Conservation (phyloP, 2,113 vertebrate genomes). For the Hypanus sabinus region DNA sequence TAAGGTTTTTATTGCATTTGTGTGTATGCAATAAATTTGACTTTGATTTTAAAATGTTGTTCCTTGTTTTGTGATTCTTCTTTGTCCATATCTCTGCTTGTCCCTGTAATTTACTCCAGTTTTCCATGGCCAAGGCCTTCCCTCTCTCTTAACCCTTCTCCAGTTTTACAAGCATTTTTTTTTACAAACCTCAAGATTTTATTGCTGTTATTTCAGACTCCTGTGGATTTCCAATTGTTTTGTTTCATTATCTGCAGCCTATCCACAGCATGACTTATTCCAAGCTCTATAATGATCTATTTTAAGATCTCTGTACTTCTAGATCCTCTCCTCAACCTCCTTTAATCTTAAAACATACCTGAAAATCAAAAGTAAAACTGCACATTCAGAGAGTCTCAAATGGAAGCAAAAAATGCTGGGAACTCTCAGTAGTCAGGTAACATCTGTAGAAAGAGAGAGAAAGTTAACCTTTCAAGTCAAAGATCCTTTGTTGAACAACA, state of each 20-base stretch:
- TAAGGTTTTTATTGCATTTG: no score
- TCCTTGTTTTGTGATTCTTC: background rate
- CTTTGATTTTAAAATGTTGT: background rate
- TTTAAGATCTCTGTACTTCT: background rate
- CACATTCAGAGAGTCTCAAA: no score
- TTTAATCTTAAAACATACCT: background rate
- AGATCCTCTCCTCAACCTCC: background rate
- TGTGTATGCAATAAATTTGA: no score
- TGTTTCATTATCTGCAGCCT: background rate
- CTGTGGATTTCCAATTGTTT: background rate
- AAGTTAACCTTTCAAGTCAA: no score
- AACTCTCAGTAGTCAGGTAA: no score
- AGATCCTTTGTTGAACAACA: no score
- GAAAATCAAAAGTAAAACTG: no score
- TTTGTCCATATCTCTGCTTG: background rate
- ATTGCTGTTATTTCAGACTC: background rate
- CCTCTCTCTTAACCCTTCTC: no score
- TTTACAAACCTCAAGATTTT: background rate
- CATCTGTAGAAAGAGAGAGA: no score
- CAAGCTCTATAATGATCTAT: background rate
- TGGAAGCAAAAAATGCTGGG: no score
- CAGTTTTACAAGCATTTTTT: background rate
- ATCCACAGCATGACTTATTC: background rate
- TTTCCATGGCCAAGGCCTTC: no score
- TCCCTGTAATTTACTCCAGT: background rate